These are phyloP conservation scores for Erinaceus europaeus DNA, from an alignment of 2,113 vertebrate species.

Conservation along the genomic window DNA sequence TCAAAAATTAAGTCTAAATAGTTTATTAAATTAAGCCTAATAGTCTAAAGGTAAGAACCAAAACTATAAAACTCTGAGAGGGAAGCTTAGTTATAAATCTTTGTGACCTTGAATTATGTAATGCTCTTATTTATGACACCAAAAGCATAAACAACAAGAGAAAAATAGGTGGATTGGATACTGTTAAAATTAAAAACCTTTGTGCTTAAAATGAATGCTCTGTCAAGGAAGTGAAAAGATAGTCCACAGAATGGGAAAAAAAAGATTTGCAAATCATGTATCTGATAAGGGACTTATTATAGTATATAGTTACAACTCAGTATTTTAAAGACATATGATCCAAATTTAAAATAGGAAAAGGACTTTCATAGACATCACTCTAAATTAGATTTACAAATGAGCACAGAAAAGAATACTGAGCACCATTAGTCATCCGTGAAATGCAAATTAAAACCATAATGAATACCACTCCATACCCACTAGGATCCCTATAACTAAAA, in stretches of 20 bases:
- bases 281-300: no score
- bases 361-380: background rate
- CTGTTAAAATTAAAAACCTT: slow-evolving; percentile 36
- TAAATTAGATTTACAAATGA: slow-evolving; percentile 4
- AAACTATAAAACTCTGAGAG: slow-evolving; percentile 34
- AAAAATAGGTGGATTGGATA: slow-evolving; percentile 17
- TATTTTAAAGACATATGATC: background rate
- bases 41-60: background rate
- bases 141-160: slow-evolving; percentile 29
- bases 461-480: background rate
- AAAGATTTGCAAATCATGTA: no score
- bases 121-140: background rate
- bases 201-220: no score
- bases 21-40: no score
- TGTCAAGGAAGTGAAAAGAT: no score
- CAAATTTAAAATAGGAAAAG: slow-evolving; percentile 32
- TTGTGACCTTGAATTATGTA: background rate
- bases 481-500: background rate
- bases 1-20: slow-evolving; percentile 19
- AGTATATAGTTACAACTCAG: slow-evolving; percentile 22
- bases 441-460: no score
- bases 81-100: slow-evolving; percentile 21
- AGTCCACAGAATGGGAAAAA: no score
- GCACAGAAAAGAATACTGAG: background rate
- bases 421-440: slow-evolving; percentile 22